These are phyloP conservation scores for Berghia stephanieae DNA, from an alignment of 1,140 invertebrate species.

Conservation along the genomic window DNA sequence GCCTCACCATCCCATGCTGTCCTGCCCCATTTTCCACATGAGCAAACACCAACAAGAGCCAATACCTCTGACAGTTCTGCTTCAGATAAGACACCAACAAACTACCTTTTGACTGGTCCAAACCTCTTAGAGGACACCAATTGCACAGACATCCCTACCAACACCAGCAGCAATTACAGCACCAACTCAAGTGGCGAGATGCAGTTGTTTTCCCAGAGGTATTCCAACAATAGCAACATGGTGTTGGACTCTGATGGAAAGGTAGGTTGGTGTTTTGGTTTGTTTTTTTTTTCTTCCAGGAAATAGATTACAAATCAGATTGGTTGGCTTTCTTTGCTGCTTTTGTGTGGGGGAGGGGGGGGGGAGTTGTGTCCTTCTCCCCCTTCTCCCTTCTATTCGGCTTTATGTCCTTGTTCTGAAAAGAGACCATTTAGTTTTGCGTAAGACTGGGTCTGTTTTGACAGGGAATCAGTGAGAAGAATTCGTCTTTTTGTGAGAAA, in stretches of 20 bases:
- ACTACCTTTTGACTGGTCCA: conserved; percentile 21
- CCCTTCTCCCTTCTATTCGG: too few species aligned
- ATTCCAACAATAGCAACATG: conserved; percentile 51
- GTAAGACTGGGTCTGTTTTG: too few species aligned
- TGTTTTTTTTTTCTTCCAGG: too few species aligned
- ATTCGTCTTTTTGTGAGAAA: too few species aligned
- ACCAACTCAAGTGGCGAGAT: conserved; percentile 57
- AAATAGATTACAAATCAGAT: too few species aligned
- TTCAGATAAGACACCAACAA: conserved; percentile 36
- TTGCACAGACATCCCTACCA: conserved; percentile 33
- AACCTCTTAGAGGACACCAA: conserved; percentile 28
- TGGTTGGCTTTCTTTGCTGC: too few species aligned
- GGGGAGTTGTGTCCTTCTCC: too few species aligned
- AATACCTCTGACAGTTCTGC: conserved; percentile 40
- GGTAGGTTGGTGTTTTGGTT: too few species aligned
- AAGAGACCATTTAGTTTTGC: too few species aligned
- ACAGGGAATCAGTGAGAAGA: too few species aligned
- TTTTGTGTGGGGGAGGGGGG: too few species aligned
- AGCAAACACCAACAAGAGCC: conserved; percentile 27
- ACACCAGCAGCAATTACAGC: conserved; percentile 53
- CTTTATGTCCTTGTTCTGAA: too few species aligned
- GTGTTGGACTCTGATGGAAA: conserved; percentile 72
- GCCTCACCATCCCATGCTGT: conserved; percentile 37
- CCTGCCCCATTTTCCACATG: not conserved
- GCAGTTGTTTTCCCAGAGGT: conserved; percentile 47